Base-by-base conservation (phyloP, 2,797 vertebrate species). In the Coregonus suidteri region DNA sequence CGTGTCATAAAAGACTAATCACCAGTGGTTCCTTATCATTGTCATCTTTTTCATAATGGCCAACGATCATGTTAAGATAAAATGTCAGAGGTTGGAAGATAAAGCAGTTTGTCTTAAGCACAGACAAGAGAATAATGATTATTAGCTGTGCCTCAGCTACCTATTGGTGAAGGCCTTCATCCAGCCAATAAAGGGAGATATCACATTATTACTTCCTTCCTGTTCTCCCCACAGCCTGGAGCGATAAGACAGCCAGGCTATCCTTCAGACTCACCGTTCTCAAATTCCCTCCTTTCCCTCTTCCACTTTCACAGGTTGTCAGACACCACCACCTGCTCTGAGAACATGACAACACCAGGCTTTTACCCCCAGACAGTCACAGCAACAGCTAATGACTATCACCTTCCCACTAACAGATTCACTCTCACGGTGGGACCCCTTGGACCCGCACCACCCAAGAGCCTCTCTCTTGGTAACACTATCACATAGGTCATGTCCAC, bases 281-380 rank as follows among this genome's bases (percentile, higher is more conserved):
- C 81, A 65, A 79, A 18, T 75, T 37, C 71, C 79, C 79, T 88
- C 77, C 82, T 87, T 47, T 47, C 41, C 41, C 41, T 47, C 41
- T 47, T 47, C 41, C 41, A 47, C 88, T 65, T 83, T 91, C 88
- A 91, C 91, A 91, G 85, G 86, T 87, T 90, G 89, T 92, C 90
- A 91, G 83, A 92, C 86, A 84, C 83, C 76, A 47, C 41, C 11
- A 79, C 83, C 83, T 85, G 81, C 70, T 82, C 62, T 75, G 74
- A 84, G 71, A 71, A 75, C 79, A 68, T 64, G 77, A 70, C 74
- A 79, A 34, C 78, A 77, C 72, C 76, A 71, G 80, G 31, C 80
- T 82, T 86, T 85, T 89, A 85, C 85, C 84, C 83, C 77, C 88
- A 81, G 25, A 73, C 79, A 56, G n/a, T 81, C 31, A 79, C 25